Base-by-base conservation (phyloP, 2,888 invertebrate genomes). In the Lordiphosa andalusiaca region DNA sequence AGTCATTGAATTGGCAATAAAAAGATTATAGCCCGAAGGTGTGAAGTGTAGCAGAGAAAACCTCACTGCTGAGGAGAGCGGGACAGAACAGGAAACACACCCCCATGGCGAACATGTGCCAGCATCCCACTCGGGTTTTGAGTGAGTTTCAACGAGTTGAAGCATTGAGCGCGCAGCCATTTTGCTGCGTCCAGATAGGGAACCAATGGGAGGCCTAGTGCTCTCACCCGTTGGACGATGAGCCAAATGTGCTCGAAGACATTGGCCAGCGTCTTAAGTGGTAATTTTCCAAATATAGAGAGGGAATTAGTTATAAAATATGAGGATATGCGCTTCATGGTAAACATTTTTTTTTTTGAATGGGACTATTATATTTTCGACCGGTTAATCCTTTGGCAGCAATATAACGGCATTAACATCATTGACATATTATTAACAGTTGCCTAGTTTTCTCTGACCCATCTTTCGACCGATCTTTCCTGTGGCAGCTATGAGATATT, bases 1-100 rank as follows among this genome's bases (percentile, higher is more conserved):
- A 82, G 68, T 71, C 74, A 87, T 73, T 86, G 71, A 84, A 83
- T 73, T 83, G 83, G 74, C 84, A 86, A 84, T 87, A 84, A 83
- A 85, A 83, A 85, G 81, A 85, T 85, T 86, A 80, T 76, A 69
- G 87, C 87, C 84, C 59, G 74, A 81, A 87, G 81, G 84, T 82
- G 86, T 85, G 74, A 82, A 82, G 70, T 77, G 80, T 75, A 66
- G 59, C 72, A 59, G 53, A 52, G 51, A 35, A 16, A 38, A 50
- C 30, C 57, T 44, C 19, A 39, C 19, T 19, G 19, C 3, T 19
- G 38, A 23, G 30, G 7, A 6, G 51, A 30, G 33, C 9, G 5
- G 23, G 53, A 37, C 47, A 36, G 19, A n/a, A 30, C 41, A 23
- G n/a, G 41, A 16, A 36, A 49, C 36, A 38, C 16, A 37, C 53